Evolutionary conservation across 2,888 invertebrate genomes (phyloP), one percentile per base, ranked within the genome.

Genomic region (Incurvaria masculella): DNA sequence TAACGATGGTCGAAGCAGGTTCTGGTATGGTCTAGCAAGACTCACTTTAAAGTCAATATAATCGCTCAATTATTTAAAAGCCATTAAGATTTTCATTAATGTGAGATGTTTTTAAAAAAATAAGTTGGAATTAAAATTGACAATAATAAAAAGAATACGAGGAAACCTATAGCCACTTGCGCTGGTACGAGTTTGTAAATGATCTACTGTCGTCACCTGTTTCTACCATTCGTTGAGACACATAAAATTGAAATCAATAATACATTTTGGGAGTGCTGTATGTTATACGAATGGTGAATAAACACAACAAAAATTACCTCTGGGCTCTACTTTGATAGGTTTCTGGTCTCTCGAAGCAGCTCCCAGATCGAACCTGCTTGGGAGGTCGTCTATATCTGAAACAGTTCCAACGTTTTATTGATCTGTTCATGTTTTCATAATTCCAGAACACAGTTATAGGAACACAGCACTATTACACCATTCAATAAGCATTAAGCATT

Each of bases 261-360:
- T 14, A 6, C 8, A 16, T 16, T 14, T 16, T 40, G 17, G 17
- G 10, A 6, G 8, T 14, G 6, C 40, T n/a, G 10, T 40, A 40
- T 14, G 6, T 6, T 14, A n/a, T 40, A n/a, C 6, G 27, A 27
- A 27, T 27, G 14, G 8, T 27, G 8, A 14, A 10, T 27, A 27
- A 27, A n/a, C 16, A 16, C 2, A 38, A 6, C 17, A 39, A 2
- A 14, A 49, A 61, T 60, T 19, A 72, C 74, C 67, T 63, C 63
- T 64, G 0, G 74, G 75, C 51, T 76, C 75, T 2, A 65, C 55
- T 51, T 75, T 75, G 49, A 75, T 69, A 18, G 41, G 46, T 23
- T 49, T 45, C 39, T 43, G 46, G 17, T 49, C 49, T 23, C 45
- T 45, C 2, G 65, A 17, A n/a, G 39, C 14, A 14, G 21, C 23